Conservation (phyloP, 2,888 invertebrate species). For the Globia sparganii region DNA sequence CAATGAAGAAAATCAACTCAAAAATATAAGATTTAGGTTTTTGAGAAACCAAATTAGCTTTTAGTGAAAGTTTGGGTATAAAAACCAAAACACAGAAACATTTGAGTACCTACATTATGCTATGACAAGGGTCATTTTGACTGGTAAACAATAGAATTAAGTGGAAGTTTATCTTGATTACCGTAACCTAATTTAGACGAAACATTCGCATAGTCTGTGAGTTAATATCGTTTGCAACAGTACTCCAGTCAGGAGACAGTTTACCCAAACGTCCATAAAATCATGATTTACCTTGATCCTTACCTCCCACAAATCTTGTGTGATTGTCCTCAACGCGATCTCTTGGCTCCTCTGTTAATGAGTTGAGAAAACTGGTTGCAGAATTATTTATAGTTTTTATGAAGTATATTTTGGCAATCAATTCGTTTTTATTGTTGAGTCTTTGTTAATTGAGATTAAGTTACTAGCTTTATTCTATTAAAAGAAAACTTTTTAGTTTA, state of each 20-base stretch:
- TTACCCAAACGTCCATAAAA: background rate
- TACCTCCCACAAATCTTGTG: no score
- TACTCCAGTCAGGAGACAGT: background rate
- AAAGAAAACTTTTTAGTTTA: background rate
- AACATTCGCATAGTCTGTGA: background rate
- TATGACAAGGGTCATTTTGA: background rate
- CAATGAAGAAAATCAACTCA: background rate
- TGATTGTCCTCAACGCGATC: constrained; percentile 19
- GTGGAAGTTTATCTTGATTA: background rate
- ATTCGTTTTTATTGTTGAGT: background rate
- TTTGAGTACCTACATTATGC: background rate
- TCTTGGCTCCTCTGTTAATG: background rate
- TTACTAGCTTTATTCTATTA: background rate
- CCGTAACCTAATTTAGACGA: background rate
- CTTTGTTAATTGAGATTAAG: background rate
- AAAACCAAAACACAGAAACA: background rate
- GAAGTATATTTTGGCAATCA: constrained; percentile 8
- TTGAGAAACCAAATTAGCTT: background rate
- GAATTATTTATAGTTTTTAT: background rate
- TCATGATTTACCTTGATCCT: background rate
- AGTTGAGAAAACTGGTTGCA: constrained; percentile 2
- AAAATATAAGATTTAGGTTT: background rate
- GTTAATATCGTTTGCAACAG: background rate
- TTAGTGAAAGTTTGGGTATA: background rate
- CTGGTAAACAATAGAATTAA: background rate